Percentiles rank a stretch among this genome's conserved stretches.
Conservation (phyloP, 1,140 invertebrate genomes). For the Agrypnia vestita region DNA sequence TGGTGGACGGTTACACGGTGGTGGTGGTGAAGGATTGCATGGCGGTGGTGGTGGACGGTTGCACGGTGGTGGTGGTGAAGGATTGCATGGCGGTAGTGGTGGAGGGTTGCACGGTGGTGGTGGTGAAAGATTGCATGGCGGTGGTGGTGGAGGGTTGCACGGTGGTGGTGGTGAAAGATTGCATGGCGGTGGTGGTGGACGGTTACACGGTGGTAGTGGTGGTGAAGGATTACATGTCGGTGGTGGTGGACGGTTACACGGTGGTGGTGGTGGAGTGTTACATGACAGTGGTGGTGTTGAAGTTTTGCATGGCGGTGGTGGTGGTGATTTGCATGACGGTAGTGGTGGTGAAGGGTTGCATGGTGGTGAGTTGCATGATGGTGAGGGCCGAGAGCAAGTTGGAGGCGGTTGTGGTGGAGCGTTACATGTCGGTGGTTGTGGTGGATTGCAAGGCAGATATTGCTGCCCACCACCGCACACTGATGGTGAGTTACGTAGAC, state of each 20-base stretch:
- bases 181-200: constrained; percentile 58
- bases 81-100: constrained; percentile 63
- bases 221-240: constrained; percentile 62
- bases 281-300: constrained; percentile 62
- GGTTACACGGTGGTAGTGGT: not conserved
- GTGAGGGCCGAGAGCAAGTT: too few relatives aligned
- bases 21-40: too few relatives aligned
- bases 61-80: too few relatives aligned
- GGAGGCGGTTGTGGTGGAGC: not conserved
- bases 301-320: not conserved
- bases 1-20: too few relatives aligned
- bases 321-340: not conserved
- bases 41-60: too few relatives aligned
- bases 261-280: constrained; percentile 60
- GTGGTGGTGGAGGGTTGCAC: too few relatives aligned
- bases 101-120: constrained; percentile 61
- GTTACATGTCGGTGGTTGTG: not conserved
- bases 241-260: constrained; percentile 63
- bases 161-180: constrained; percentile 57
- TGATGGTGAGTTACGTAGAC: too few relatives aligned
- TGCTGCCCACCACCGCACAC: too few relatives aligned
- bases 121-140: not conserved
- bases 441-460: too few relatives aligned
- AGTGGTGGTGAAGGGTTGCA: too few relatives aligned
- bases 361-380: not conserved